Conservation (phyloP, 2,797 vertebrate species). For the Macropus fuliginosus region DNA sequence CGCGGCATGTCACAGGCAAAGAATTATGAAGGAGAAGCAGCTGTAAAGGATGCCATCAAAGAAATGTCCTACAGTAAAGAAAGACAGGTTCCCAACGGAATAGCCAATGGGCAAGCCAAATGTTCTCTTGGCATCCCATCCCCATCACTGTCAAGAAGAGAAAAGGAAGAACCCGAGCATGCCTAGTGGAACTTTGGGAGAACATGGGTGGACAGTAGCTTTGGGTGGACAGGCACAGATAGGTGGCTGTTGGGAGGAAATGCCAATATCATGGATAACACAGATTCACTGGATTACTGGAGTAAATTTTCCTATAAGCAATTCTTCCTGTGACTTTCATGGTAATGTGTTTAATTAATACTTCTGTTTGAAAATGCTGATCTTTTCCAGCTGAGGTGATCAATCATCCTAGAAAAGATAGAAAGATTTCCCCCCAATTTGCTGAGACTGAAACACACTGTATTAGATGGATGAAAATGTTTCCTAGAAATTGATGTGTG, state of each 20-base stretch:
- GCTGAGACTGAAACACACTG: not conserved
- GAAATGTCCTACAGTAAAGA: not conserved
- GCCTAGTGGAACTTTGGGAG: not conserved
- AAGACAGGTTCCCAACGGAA: not conserved
- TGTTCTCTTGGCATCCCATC: not conserved
- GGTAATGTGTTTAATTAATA: slow-evolving; percentile 60
- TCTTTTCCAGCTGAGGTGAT: slow-evolving; percentile 62
- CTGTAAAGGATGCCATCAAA: not conserved
- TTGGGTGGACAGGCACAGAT: not conserved
- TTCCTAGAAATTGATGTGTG: not conserved
- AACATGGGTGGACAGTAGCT: not conserved
- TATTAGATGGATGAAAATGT: not conserved
- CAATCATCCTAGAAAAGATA: slow-evolving; percentile 16
- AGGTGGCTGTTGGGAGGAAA: not conserved
- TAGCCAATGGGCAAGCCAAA: not conserved
- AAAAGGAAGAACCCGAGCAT: not conserved
- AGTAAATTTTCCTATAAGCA: slow-evolving; percentile 52
- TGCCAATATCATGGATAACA: not conserved
- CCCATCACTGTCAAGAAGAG: not conserved
- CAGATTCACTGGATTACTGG: not conserved
- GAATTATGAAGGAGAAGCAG: not conserved
- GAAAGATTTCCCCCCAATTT: not conserved
- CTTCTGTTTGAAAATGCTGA: slow-evolving; percentile 61
- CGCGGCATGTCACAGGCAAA: not conserved
- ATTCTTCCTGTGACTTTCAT: slow-evolving; percentile 56